A percentile compares a stretch with the other conserved stretches of the same genome.
phyloP scores from a whole-genome alignment of 2,113 vertebrate species.

The Vidua macroura region DNA sequence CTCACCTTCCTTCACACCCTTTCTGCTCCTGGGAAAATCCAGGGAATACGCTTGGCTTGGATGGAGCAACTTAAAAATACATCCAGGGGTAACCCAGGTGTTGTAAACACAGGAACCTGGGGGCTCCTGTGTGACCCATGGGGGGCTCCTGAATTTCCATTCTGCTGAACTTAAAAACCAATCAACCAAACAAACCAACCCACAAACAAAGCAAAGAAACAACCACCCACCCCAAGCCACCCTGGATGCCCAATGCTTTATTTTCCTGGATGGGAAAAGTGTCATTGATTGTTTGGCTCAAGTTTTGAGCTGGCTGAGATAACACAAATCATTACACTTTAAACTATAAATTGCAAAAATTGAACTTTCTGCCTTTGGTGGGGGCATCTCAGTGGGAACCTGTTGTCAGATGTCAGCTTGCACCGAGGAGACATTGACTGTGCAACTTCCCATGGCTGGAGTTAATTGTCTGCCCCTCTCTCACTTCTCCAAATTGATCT shows the following conservation, averaged over 20 bases:
- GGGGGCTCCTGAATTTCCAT: neutral
- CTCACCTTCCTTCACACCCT: neutral
- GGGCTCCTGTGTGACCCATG: neutral
- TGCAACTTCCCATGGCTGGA: neutral
- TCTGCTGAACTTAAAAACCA: neutral
- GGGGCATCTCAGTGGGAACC: neutral
- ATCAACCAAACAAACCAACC: neutral
- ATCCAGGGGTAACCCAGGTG: neutral
- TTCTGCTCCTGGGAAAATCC: neutral
- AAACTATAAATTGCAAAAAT: neutral
- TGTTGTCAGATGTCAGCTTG: neutral
- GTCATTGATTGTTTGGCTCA: neutral
- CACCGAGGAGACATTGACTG: neutral
- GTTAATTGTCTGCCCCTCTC: neutral
- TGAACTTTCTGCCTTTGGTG: neutral
- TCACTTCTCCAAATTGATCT: neutral
- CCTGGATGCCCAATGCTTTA: neutral
- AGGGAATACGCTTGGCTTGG: neutral
- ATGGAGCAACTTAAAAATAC: neutral
- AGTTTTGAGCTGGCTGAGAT: slow-evolving; percentile 1
- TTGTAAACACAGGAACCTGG: neutral
- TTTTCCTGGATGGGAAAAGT: neutral
- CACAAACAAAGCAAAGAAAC: neutral
- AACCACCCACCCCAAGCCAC: neutral
- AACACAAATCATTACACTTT: neutral